phyloP scores from a whole-genome alignment of 2,113 vertebrate species.

The Pomatorhinus ruficollis region DNA sequence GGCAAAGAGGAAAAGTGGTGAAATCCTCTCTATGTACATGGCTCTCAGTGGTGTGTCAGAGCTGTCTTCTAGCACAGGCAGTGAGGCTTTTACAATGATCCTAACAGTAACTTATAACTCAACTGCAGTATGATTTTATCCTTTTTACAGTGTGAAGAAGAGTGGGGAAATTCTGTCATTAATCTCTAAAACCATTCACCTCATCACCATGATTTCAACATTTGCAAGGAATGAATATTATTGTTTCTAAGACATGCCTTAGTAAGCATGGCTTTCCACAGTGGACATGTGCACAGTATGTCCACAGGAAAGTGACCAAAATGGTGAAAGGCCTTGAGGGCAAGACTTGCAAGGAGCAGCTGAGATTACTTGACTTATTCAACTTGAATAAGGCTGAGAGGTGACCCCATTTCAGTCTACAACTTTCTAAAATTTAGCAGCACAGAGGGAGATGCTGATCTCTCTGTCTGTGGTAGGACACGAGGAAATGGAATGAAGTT shows the following conservation, averaged over 20 bases:
- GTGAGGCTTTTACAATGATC: background rate
- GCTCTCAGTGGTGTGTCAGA: background rate
- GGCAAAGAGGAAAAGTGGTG: background rate
- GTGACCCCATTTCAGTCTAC: no score
- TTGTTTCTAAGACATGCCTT: background rate
- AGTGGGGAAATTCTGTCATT: background rate
- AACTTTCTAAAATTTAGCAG: background rate
- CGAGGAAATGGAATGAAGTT: background rate
- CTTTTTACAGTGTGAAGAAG: background rate
- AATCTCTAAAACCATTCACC: background rate
- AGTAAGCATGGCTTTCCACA: background rate
- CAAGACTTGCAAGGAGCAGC: background rate
- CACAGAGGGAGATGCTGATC: background rate
- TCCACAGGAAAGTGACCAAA: background rate
- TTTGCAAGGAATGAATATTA: background rate
- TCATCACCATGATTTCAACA: background rate
- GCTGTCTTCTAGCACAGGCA: background rate
- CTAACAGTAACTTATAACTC: background rate
- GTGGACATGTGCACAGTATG: no score
- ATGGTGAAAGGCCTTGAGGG: background rate
- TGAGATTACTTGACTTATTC: background rate
- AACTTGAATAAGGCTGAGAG: background rate
- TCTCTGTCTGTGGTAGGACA: background rate
- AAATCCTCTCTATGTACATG: background rate
- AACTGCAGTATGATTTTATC: background rate